Percentiles rank a stretch among this genome's conserved stretches.
Evolutionary conservation across 2,113 vertebrate genomes (phyloP).

Genomic region (Pipra filicauda): DNA sequence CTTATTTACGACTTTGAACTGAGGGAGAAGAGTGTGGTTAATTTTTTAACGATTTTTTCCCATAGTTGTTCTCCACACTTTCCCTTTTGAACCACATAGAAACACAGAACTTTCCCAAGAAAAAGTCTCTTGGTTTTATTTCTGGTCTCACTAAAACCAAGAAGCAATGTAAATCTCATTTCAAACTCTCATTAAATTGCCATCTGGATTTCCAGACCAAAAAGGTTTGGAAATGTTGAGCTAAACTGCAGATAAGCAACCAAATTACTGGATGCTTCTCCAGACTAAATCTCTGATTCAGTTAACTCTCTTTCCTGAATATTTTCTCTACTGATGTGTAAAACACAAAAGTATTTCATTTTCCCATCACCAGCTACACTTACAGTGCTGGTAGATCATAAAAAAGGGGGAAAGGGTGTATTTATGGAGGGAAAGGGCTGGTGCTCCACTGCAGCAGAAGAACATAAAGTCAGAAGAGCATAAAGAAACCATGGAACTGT

Average conservation of each 20-base stretch:
- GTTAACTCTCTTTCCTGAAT: neutral
- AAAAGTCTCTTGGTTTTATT: constrained; percentile 15
- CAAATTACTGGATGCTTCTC: constrained; percentile 31
- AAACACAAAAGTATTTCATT: constrained; percentile 46
- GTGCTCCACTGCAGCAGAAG: neutral
- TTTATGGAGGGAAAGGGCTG: constrained; percentile 21
- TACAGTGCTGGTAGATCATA: neutral
- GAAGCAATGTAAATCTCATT: constrained; percentile 31
- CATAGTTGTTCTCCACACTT: neutral
- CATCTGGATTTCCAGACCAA: constrained; percentile 60
- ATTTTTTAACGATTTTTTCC: neutral
- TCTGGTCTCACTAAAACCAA: constrained; percentile 20
- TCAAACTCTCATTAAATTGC: constrained; percentile 61
- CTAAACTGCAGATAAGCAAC: constrained; percentile 47
- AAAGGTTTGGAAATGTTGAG: constrained; percentile 31
- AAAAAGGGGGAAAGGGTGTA: neutral
- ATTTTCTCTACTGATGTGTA: constrained; percentile 35
- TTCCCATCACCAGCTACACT: constrained; percentile 12
- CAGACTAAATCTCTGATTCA: neutral
- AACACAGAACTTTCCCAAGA: neutral
- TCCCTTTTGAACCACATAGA: neutral
- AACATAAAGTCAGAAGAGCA: constrained; percentile 45
- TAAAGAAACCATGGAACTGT: neutral
- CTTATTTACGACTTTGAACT: neutral
- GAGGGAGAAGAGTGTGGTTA: neutral